phyloP scores from a whole-genome alignment of 30 jellyfish, hydroid and myxozoan genomes.

The Rhopilema esculentum region DNA sequence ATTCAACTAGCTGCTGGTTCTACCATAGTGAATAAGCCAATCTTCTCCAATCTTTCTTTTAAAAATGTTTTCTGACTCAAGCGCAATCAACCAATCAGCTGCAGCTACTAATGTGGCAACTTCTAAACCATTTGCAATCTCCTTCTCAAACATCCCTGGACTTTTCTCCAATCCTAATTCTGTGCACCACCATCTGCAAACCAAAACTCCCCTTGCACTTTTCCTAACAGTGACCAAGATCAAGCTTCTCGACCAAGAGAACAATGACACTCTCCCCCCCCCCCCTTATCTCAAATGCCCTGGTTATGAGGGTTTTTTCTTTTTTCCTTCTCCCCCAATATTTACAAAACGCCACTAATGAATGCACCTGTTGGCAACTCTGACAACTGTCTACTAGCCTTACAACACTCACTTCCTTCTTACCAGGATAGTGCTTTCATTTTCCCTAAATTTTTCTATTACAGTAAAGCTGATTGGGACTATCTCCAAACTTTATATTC shows the following conservation, averaged over 20 bases:
- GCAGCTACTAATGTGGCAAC: constrained; percentile 25
- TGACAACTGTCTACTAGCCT: constrained; percentile 2
- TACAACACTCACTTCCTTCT: neutral
- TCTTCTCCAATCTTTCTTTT: no score
- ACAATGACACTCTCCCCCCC: neutral
- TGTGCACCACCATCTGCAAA: constrained; percentile 12
- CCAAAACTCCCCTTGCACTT: constrained; percentile 10
- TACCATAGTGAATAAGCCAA: no score
- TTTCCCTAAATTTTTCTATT: neutral
- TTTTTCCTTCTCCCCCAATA: neutral
- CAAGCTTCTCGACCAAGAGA: no score
- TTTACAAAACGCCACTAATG: neutral
- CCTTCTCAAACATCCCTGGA: constrained; percentile 21
- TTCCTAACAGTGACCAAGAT: constrained; percentile 13
- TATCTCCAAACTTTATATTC: neutral
- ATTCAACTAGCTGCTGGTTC: no score
- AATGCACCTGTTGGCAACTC: constrained; percentile 29
- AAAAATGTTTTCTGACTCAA: no score
- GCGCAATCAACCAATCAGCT: neutral
- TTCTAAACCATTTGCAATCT: constrained; percentile 4
- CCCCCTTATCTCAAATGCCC: constrained; percentile 11
- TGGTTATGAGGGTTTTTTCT: neutral
- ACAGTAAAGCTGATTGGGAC: constrained; percentile 27
- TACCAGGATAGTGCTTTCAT: neutral
- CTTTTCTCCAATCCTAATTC: constrained; percentile 10